Percentiles rank a stretch among this genome's conserved stretches.
Conservation (phyloP, 2,113 vertebrate genomes). For the Setophaga petechia region DNA sequence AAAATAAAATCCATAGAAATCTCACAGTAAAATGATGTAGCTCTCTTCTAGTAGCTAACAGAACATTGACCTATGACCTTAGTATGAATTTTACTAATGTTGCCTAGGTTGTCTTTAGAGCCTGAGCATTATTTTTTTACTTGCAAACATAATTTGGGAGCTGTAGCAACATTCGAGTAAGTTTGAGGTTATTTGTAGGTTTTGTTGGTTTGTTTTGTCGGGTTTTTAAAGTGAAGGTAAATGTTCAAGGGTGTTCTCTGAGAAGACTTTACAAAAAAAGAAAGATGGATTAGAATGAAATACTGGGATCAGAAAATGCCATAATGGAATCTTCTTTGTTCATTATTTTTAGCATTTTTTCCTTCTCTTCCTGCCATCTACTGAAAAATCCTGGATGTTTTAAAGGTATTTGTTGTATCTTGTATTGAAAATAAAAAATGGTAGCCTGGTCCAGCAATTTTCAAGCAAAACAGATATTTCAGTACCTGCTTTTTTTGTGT, state of each 20-base stretch:
- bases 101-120: background rate
- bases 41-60: background rate
- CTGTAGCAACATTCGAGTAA: background rate
- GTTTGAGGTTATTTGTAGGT: accelerated
- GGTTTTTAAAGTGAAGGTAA: background rate
- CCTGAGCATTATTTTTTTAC: background rate
- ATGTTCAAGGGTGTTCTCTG: background rate
- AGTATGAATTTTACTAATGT: background rate
- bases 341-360: background rate
- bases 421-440: background rate
- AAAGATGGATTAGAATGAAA: background rate
- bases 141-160: background rate
- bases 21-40: background rate
- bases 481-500: background rate
- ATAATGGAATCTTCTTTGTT: background rate
- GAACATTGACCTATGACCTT: background rate
- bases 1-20: background rate
- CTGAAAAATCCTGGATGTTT: background rate
- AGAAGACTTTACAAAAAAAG: background rate
- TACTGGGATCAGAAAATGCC: background rate
- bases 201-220: background rate
- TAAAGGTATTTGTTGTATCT: background rate
- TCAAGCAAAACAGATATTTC: background rate
- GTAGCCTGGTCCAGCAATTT: background rate
- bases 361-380: background rate